Evolutionary conservation across 1,140 invertebrate genomes (phyloP), one percentile per base, ranked within the genome.

Genomic region (Artemia franciscana): DNA sequence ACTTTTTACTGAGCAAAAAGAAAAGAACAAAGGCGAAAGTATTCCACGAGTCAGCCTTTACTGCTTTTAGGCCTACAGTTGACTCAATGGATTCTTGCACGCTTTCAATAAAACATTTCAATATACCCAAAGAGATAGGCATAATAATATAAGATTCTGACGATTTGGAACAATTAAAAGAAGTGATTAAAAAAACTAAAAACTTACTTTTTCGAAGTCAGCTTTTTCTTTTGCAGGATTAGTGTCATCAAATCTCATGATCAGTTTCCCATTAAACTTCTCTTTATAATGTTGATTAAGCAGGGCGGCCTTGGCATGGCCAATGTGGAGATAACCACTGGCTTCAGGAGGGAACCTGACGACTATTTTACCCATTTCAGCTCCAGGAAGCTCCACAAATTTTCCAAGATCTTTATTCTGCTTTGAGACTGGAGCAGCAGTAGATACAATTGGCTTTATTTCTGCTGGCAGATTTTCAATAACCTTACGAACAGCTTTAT

Each of bases 191-290:
- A 26, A 24, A 21, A 27, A 23, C 23, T 27, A 9, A 12, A 27
- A 24, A 67, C 62, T 61, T 66, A 79, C 81, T 77, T 94, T 82
- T 73, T 99, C 96, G 78, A 95, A 99, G 68, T 98, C 87, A n/a
- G 85, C 85, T 71, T 94, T 91, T 72, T 99, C 96, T 72, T 99
- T 99, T 4, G 91, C 94, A 28, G 96, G 96, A 77, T 99, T 99
- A 5, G 96, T 99, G 71, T 99, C 96, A 78, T 99, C 96, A 76
- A 99, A 99, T 67, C 96, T 79, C 91, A 99, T 93, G 60, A 99
- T 90, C 0, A 99, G 78, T 71, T 88, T 87, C 0, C 96, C 96
- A 70, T 97, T 78, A 73, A 96, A 98, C 15, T 80, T 76, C 69
- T 90, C 79, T 65, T 96, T 88, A 71, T 99, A 99, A 74, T 98